Base-by-base conservation (phyloP, 2,888 invertebrate genomes). In the Acleris literana region DNA sequence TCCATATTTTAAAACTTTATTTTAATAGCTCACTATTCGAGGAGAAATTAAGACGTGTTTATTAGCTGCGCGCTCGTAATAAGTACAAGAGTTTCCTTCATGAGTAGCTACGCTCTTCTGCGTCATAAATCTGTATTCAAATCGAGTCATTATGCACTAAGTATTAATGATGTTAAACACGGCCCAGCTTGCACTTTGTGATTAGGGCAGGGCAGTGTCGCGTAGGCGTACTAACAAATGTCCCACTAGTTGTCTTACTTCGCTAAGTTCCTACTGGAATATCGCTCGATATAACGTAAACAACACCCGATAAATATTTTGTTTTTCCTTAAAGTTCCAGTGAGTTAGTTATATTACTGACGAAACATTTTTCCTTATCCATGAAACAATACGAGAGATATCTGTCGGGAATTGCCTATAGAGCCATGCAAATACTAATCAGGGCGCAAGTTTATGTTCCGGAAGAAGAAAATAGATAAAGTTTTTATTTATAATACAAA, bases 1-100 rank as follows among this genome's bases (percentile, higher is more conserved):
- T 87, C 87, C 86, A 92, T 92, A 91, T 89, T 90, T 91, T 88
- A 87, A 87, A 87, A 86, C 87, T 87, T 88, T 85, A 88, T 90
- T 91, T 92, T 92, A 91, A 91, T 90, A 88, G 91, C 86, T 84
- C 85, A 86, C 89, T 88, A 86, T 84, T 90, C 86, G 89, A 87
- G 84, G 85, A 87, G 84, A 86, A 88, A 90, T 91, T 91, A 92
- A 88, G 90, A 90, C 81, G 89, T 91, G 92, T 92, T 92, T 91
- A 92, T 90, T 88, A 86, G 84, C 82, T 76, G 79, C 82, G 79
- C 84, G 85, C 85, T 88, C 88, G 87, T 88, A 85, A 85, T 84
- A 82, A 86, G 85, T 82, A 89, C 90, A 88, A 88, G 85, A 84
- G 82, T 77, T 84, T 81, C 87, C 80, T 87, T 88, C 86, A 87